phyloP scores from a whole-genome alignment of 1,140 invertebrate genomes.

The Elymnias hypermnestra region DNA sequence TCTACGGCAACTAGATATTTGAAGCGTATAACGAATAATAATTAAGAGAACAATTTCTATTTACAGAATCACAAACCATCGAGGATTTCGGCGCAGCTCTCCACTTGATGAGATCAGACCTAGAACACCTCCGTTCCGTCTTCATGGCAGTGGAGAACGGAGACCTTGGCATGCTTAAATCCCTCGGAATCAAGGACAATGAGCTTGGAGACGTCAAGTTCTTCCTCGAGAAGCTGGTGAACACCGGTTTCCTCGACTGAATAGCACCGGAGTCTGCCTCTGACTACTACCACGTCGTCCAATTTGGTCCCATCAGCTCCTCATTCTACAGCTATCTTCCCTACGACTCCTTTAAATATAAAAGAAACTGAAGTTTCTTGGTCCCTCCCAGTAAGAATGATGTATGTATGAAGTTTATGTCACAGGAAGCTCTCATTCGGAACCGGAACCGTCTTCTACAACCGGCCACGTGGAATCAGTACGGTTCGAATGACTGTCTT shows the following conservation, averaged over 20 bases:
- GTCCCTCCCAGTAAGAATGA: conserved; percentile 32
- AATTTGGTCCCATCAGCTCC: conserved; percentile 76
- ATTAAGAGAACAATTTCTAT: neutral
- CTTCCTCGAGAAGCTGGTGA: conserved; percentile 96
- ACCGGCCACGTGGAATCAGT: conserved; percentile 60
- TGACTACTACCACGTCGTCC: conserved; percentile 79
- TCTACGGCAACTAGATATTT: no score
- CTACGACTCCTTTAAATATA: conserved; percentile 63
- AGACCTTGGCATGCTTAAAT: conserved; percentile 94
- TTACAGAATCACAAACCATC: conserved; percentile 95
- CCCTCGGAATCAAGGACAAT: conserved; percentile 95
- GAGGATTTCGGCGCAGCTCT: conserved; percentile 93
- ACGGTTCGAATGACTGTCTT: conserved; percentile 23
- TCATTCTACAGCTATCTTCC: conserved; percentile 79
- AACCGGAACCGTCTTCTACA: conserved; percentile 35
- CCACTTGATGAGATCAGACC: conserved; percentile 89
- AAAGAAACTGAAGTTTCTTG: conserved; percentile 44
- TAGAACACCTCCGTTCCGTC: conserved; percentile 94
- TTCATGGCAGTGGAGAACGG: conserved; percentile 98
- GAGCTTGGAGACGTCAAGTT: conserved; percentile 98
- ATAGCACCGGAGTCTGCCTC: conserved; percentile 81
- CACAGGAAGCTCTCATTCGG: conserved; percentile 22
- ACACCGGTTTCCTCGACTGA: conserved; percentile 97
- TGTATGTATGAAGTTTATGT: conserved; percentile 30
- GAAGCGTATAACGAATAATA: no score